These are phyloP conservation scores for Lagodon rhomboides DNA, from an alignment of 2,797 vertebrate species.

Conservation along the genomic window DNA sequence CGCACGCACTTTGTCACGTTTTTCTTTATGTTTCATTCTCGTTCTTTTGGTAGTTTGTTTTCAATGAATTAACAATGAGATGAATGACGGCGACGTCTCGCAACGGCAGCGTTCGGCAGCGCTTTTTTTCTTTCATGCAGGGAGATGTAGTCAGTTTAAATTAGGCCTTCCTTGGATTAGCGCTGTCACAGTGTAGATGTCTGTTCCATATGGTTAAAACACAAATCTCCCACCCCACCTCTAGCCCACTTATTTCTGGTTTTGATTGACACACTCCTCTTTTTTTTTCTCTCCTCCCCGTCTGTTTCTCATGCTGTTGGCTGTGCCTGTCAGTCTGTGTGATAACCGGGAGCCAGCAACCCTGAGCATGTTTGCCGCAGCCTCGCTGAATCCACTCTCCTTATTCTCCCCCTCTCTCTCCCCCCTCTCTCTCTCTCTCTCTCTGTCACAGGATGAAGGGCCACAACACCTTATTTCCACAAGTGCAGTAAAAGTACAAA, in stretches of 20 bases:
- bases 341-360: slow-evolving; percentile 81
- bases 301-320: slow-evolving; percentile 85
- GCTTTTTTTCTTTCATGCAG: slow-evolving; percentile 24
- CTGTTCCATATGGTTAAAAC: slow-evolving; percentile 84
- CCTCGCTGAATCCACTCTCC: slow-evolving; percentile 78
- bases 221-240: slow-evolving; percentile 78
- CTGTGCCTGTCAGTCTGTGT: slow-evolving; percentile 86
- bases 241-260: slow-evolving; percentile 81
- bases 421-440: slow-evolving; percentile 55
- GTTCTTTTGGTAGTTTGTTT: slow-evolving; percentile 53
- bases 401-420: slow-evolving; percentile 62
- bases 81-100: slow-evolving; percentile 46
- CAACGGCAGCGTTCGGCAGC: slow-evolving; percentile 31
- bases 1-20: slow-evolving; percentile 25
- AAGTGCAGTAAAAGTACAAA: slow-evolving; percentile 95
- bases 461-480: slow-evolving; percentile 91
- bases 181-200: slow-evolving; percentile 76
- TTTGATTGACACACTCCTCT: slow-evolving; percentile 81
- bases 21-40: slow-evolving; percentile 46
- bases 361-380: slow-evolving; percentile 78
- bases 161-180: slow-evolving; percentile 76
- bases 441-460: slow-evolving; percentile 89
- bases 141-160: slow-evolving; percentile 76
- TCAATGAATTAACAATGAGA: slow-evolving; percentile 50
- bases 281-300: slow-evolving; percentile 62